These are phyloP conservation scores for Crematogaster levior DNA, from an alignment of 2,888 invertebrate genomes.

Conservation along the genomic window DNA sequence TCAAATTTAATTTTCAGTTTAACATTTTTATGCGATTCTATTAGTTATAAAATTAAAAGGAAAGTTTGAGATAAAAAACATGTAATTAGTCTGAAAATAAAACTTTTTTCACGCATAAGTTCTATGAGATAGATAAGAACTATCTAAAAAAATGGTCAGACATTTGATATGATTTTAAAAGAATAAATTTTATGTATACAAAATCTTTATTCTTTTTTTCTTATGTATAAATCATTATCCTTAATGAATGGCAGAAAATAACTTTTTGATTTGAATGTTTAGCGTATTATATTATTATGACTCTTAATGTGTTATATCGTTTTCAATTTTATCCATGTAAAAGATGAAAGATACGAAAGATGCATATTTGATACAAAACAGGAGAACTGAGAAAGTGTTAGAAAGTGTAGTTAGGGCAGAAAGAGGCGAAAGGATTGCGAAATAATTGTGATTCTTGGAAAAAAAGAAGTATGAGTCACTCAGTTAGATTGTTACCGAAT, in stretches of 20 bases:
- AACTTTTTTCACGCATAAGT: not conserved
- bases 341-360: not conserved
- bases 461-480: conserved; percentile 48
- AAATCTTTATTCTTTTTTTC: not conserved
- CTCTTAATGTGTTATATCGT: not conserved
- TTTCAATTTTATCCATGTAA: not conserved
- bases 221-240: conserved; percentile 6
- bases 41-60: not conserved
- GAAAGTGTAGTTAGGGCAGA: conserved; percentile 3
- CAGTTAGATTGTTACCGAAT: conserved; percentile 54
- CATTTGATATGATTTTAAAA: not conserved
- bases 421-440: not conserved
- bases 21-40: not conserved
- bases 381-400: conserved; percentile 10
- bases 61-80: not conserved
- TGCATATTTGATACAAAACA: not conserved
- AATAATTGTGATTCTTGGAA: conserved; percentile 21
- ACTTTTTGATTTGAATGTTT: conserved; percentile 2
- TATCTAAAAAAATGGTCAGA: not conserved
- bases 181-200: not conserved
- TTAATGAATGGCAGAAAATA: not conserved
- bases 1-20: not conserved
- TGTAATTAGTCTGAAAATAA: not conserved
- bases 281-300: no score
- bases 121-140: not conserved